Percentiles rank a stretch among this genome's conserved stretches.
phyloP scores from a whole-genome alignment of 2,888 invertebrate genomes.

The Ommatoiulus sabulosus region DNA sequence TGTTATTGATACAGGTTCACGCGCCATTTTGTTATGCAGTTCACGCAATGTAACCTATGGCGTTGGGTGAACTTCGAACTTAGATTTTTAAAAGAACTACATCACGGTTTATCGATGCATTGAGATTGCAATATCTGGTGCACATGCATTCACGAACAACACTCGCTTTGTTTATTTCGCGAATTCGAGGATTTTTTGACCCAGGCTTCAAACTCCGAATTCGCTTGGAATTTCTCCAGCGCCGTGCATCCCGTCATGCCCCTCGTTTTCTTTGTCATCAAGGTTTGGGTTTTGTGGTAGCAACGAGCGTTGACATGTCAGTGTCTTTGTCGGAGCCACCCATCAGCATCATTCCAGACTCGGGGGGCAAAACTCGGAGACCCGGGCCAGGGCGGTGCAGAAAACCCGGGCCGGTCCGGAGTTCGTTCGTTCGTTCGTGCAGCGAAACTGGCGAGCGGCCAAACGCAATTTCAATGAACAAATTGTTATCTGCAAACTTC shows the following conservation, averaged over 20 bases:
- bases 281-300: background rate
- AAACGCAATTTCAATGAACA: conserved; percentile 19
- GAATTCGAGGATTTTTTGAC: background rate
- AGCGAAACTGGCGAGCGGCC: background rate
- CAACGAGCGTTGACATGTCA: conserved; percentile 19
- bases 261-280: background rate
- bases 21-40: no score
- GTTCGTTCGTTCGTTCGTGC: background rate
- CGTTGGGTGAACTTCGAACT: no score
- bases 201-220: background rate
- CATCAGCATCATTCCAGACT: background rate
- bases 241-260: background rate
- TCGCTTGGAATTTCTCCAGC: background rate
- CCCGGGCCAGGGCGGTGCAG: conserved; percentile 11
- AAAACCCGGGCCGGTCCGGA: background rate
- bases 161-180: no score
- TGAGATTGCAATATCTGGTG: no score
- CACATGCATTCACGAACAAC: no score
- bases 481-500: conserved; percentile 5
- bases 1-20: no score
- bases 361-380: conserved; percentile 19
- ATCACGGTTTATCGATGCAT: no score
- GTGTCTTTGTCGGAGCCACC: background rate
- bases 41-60: no score
- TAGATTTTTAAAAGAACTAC: no score